phyloP scores from a whole-genome alignment of 2,797 vertebrate species.

The Vultur gryphus region DNA sequence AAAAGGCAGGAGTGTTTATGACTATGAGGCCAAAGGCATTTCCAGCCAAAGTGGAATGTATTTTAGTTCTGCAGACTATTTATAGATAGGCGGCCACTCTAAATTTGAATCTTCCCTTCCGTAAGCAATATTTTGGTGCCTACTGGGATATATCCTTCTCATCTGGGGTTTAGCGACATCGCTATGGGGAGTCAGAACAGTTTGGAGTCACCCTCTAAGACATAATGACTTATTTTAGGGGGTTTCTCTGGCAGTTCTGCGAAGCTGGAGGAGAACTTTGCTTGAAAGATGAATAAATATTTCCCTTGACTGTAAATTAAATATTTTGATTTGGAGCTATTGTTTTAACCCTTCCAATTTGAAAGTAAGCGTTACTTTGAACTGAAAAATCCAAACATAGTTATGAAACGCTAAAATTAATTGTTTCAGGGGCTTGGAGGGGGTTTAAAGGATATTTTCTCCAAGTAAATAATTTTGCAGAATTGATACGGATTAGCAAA shows the following conservation, averaged over 20 bases:
- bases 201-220: neutral
- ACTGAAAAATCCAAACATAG: neutral
- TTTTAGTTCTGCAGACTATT: constrained; percentile 60
- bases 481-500: neutral
- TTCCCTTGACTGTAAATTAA: neutral
- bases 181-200: neutral
- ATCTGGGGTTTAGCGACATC: neutral
- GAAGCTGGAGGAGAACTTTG: neutral
- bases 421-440: neutral
- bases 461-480: neutral
- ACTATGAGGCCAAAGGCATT: constrained; percentile 44
- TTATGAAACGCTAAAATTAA: neutral
- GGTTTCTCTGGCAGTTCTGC: neutral
- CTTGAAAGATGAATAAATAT: neutral
- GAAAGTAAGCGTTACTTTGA: neutral
- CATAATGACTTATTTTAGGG: neutral
- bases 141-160: neutral
- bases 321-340: neutral
- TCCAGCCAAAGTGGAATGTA: constrained; percentile 59
- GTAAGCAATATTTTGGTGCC: constrained; percentile 48
- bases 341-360: constrained; percentile 19
- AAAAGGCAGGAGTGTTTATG: constrained; percentile 62
- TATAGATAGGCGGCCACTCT: constrained; percentile 40
- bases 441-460: neutral
- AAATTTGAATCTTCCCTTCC: constrained; percentile 61